Evolutionary conservation across 2,888 invertebrate genomes (phyloP), one percentile per base, ranked within the genome.

Genomic region (Ditylenchus weischeri): DNA sequence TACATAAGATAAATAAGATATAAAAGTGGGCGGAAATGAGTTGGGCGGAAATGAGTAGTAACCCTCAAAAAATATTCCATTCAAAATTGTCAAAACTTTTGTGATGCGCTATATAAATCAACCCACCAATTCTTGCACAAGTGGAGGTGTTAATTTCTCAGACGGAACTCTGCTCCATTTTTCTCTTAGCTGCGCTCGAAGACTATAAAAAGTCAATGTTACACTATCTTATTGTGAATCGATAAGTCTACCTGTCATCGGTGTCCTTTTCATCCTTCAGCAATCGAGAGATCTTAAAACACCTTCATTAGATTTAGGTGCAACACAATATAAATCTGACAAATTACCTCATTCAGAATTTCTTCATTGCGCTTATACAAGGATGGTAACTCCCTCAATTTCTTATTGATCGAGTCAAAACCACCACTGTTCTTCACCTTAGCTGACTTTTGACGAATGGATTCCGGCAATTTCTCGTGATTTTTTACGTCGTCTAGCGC

Each of bases 101-200:
- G 50, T 50, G 21, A 50, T 50, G 3, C 50, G 8, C 57, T 47
- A 2, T 49, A n/a, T 21, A 13, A 59, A 47, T 35, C 13, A 59
- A 29, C 62, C 57, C 54, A 54, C 88, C n/a, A 90, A 88, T 86
- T 94, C 95, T 63, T 78, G 78, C 74, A 89, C 88, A 84, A 95
- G 90, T 82, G 92, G 90, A 81, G 90, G 91, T 0, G 94, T 96
- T 66, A 99, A 88, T 83, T 89, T 89, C 35, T 88, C 89, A 0
- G 94, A 94, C 0, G 91, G 88, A 35, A 91, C 92, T 80, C 98
- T 88, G 0, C 89, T 88, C 98, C 98, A 98, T 72, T 90, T 89
- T 72, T 91, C 90, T 79, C 91, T 91, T 84, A 96, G 94, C 86
- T 96, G 95, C 57, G 87, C 86, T 69, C 91, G 88, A 75, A 98